Evolutionary conservation across 1,140 invertebrate genomes (phyloP).

Genomic region (Euglossa dilemma): DNA sequence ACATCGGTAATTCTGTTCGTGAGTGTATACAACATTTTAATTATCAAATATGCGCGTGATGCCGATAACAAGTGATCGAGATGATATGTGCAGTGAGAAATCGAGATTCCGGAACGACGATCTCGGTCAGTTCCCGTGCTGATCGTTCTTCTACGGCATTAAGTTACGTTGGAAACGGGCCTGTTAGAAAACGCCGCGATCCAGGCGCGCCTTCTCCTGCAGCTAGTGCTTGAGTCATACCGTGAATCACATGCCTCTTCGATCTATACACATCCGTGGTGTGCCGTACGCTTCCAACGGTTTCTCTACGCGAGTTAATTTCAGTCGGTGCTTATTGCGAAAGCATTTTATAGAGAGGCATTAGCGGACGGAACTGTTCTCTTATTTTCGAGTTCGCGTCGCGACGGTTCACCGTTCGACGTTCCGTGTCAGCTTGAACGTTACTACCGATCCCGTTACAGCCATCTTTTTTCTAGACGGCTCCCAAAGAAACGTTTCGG

Average conservation of each 20-base stretch:
- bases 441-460: slow-evolving; percentile 19
- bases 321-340: slow-evolving; percentile 3
- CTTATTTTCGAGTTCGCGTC: background rate
- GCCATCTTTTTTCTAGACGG: background rate
- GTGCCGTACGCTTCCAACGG: slow-evolving; percentile 29
- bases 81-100: background rate
- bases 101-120: background rate
- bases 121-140: slow-evolving; percentile 29
- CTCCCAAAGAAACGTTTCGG: background rate
- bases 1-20: background rate
- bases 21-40: background rate
- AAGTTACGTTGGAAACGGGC: slow-evolving; percentile 67
- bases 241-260: slow-evolving; percentile 71
- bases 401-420: background rate
- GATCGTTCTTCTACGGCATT: slow-evolving; percentile 66
- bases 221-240: slow-evolving; percentile 72
- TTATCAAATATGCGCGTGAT: background rate
- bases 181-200: slow-evolving; percentile 70
- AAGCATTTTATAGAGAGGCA: slow-evolving; percentile 9
- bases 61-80: background rate
- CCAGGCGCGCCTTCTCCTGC: slow-evolving; percentile 69
- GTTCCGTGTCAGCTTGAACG: background rate
- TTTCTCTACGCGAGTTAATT: slow-evolving; percentile 28
- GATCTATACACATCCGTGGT: slow-evolving; percentile 47
- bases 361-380: background rate